Evolutionary conservation across 2,113 vertebrate species (phyloP), one percentile per base, ranked within the genome.

Genomic region (Fulica atra): DNA sequence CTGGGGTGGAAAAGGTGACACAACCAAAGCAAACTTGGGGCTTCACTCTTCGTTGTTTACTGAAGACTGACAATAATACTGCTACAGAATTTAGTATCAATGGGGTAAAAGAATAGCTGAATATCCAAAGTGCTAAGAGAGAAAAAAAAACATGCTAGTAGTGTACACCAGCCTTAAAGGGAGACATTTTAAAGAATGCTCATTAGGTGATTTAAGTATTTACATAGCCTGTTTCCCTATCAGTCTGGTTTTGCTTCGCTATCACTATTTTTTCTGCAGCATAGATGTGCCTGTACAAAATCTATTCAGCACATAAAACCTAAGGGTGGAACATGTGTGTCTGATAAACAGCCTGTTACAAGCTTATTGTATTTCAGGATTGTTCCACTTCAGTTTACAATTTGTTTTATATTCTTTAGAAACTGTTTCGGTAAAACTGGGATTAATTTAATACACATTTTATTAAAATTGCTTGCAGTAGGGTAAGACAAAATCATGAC

Each of bases 381-480:
- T 76, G 51, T 70, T 93, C 76, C 64, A 46, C n/a, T 94, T 90
- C 68, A 68, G 48, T 91, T 96, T 94, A 88, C 65, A 64, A 82
- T 92, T 93, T 93, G 56, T n/a, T 96, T 83, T 82, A 81, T 63
- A 51, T 81, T 61, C 81, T 91, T 92, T 80, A 79, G 60, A 95
- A 96, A 86, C 25, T 24, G 16, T 38, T 69, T 92, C 3, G 1
- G 89, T 95, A 86, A 87, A 95, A 89, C 13, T 68, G 69, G 80
- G 88, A 90, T 81, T 94, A 88, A 94, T 92, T 81, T 93, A 79
- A 81, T 46, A 84, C 83, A 84, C 6, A 33, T 94, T 96, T 92
- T 73, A 59, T 57, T 68, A 90, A 92, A 95, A 78, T 68, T 83
- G 51, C 77, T 88, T 96, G 63, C 88, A 60, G 79, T 90, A 65